A percentile compares a stretch with the other conserved stretches of the same genome.
These are phyloP conservation scores for Drosophila santomea DNA, from an alignment of 1,140 invertebrate species.

Conservation along the genomic window DNA sequence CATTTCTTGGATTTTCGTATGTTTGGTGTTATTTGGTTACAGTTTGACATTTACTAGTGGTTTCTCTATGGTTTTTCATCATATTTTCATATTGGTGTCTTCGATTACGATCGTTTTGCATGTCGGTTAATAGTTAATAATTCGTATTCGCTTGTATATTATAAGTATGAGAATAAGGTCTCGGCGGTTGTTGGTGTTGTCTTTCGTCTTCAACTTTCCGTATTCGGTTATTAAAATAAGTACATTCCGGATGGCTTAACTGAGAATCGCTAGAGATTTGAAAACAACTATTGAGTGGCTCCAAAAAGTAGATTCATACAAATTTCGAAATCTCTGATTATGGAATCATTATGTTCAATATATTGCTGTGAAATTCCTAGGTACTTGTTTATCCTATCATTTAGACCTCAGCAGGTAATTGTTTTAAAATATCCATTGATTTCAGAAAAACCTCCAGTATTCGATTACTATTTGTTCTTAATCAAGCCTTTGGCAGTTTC, in stretches of 20 bases:
- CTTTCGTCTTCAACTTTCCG: constrained; percentile 37
- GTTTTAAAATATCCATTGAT: constrained; percentile 19
- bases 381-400: background rate
- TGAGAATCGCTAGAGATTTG: constrained; percentile 8
- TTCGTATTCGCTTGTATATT: constrained; percentile 33
- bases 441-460: background rate
- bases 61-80: background rate
- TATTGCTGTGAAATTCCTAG: background rate
- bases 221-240: constrained; percentile 17
- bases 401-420: background rate
- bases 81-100: constrained; percentile 24
- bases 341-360: too few species aligned
- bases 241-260: background rate
- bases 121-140: constrained; percentile 26
- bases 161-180: constrained; percentile 43
- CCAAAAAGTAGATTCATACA: background rate
- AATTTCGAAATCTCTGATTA: background rate
- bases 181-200: constrained; percentile 49
- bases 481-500: constrained; percentile 70
- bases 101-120: constrained; percentile 33
- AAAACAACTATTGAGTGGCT: background rate
- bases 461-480: constrained; percentile 16
- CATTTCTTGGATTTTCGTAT: constrained; percentile 24
- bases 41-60: constrained; percentile 33
- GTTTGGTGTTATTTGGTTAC: constrained; percentile 62